Conservation (phyloP, 1,140 invertebrate genomes). For the Phenacoccus solenopsis region DNA sequence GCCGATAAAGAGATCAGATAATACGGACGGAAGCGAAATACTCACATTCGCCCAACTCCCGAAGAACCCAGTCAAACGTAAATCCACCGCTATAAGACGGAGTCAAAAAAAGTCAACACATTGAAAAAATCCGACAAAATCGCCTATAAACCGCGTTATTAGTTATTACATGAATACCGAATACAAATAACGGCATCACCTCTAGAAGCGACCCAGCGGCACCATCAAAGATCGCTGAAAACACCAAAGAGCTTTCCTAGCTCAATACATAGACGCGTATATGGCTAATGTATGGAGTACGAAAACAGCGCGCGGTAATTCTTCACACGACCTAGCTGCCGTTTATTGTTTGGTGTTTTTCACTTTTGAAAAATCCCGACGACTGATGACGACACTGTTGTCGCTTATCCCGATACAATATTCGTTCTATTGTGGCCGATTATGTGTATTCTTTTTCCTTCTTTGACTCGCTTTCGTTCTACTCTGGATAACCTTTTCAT, state of each 20-base stretch:
- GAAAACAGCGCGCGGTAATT: neutral
- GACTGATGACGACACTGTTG: neutral
- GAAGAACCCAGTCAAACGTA: no score
- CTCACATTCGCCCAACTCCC: no score
- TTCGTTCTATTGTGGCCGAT: neutral
- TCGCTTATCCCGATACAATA: neutral
- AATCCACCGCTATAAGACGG: no score
- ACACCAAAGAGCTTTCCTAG: neutral
- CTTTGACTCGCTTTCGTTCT: neutral
- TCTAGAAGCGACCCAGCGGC: neutral
- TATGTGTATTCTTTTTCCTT: neutral
- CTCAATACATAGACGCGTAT: neutral
- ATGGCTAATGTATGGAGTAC: neutral
- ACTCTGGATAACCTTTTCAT: conserved; percentile 2
- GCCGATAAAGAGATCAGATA: no score
- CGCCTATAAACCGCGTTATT: no score
- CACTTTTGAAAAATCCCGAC: neutral
- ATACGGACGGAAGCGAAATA: no score
- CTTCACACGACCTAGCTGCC: neutral
- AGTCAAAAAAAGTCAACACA: no score
- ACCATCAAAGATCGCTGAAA: neutral
- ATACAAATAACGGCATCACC: no score
- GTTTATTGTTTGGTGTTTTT: neutral
- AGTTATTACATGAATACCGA: no score
- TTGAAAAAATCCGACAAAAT: no score